Percentiles rank a stretch among this genome's conserved stretches.
phyloP scores from a whole-genome alignment of 2,797 vertebrate genomes.

The Hydrolagus colliei region DNA sequence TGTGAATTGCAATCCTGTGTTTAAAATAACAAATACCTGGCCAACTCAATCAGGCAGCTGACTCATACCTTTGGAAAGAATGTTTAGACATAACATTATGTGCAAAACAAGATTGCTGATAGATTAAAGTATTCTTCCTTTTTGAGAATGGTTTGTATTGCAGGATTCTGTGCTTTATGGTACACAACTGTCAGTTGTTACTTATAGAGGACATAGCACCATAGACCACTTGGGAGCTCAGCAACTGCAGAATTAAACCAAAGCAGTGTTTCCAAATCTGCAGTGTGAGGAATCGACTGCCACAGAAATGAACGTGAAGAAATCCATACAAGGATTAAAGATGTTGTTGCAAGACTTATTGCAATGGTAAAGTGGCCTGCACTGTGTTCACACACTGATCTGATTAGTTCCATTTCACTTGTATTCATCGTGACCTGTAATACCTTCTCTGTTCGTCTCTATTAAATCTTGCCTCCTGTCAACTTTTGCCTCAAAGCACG shows the following conservation, averaged over 20 bases:
- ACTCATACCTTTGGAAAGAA: no score
- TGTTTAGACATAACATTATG: no score
- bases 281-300: not conserved
- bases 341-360: not conserved
- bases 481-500: not conserved
- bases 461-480: not conserved
- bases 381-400: not conserved
- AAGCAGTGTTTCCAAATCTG: not conserved
- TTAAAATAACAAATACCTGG: no score
- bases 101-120: no score
- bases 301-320: not conserved
- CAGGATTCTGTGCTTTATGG: no score
- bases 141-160: no score
- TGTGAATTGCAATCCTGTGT: no score
- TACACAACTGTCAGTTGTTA: no score
- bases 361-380: not conserved
- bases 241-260: not conserved
- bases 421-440: not conserved
- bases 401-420: constrained; percentile 11
- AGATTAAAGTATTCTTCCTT: no score
- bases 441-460: not conserved
- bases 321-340: not conserved
- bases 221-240: not conserved
- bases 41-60: no score
- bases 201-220: no score